Base-by-base conservation (phyloP, 2,888 invertebrate species). In the Neoascia interrupta region DNA sequence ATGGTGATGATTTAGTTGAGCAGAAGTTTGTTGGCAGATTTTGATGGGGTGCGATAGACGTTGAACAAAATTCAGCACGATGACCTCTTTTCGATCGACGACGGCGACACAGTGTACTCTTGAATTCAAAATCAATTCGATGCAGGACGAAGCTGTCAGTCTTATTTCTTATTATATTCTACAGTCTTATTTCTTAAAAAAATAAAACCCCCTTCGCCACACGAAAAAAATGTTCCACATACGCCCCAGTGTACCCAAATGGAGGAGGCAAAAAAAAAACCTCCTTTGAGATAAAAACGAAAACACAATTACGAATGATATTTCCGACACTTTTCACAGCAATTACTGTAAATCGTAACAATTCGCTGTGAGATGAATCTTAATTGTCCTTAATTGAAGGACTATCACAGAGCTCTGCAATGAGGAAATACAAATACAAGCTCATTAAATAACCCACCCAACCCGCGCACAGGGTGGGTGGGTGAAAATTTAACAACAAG, bases 341-440 rank as follows among this genome's bases (percentile, higher is more conserved):
- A 74, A 68, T 75, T 58, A 56, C 69, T 56, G 43, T 56, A 56
- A 75, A 63, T 37, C 56, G 23, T 61, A 68, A 61, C 61, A 54
- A 74, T 61, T 61, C 54, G 26, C 18, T 61, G 54, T 61, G 61
- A 60, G 61, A 68, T 61, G 54, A 68, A 69, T 74, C 54, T 26
- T 68, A 56, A 74, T 68, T 61, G 54, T 49, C 54, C 54, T 69
- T 74, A 69, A 74, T 69, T 74, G 74, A 69, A 74, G 69, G 60
- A 69, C 68, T 61, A 69, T 69, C 69, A 61, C 60, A 69, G 69
- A n/a, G n/a, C n/a, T n/a, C 49, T 61, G 60, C 54, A 68, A 54
- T 54, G 54, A n/a, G 47, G 28, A 75, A 63, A 69, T 56, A 75
- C 69, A 69, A 75, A 63, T 69, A 26, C 8, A 8, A 63, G 69